Evolutionary conservation across 2,113 vertebrate species (phyloP).

Genomic region (Etia nguti): DNA sequence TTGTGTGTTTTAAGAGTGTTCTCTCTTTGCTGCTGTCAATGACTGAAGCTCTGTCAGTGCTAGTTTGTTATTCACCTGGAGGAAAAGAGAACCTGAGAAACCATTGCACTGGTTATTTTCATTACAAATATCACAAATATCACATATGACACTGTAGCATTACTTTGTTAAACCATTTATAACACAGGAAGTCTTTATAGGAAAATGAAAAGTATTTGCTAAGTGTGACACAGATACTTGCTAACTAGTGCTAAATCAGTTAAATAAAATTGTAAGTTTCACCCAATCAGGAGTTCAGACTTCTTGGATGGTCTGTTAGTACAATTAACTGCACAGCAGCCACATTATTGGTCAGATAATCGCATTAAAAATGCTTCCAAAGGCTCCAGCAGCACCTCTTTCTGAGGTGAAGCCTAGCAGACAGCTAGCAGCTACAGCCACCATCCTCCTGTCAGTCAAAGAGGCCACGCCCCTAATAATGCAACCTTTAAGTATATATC

Average conservation of each 20-base stretch:
- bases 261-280: neutral
- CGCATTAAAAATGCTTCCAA: neutral
- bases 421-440: neutral
- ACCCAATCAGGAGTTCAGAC: neutral
- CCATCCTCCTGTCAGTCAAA: neutral
- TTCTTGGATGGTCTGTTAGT: neutral
- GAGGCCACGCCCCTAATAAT: neutral
- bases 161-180: neutral
- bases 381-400: neutral
- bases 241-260: neutral
- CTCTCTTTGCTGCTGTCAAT: conserved; percentile 25
- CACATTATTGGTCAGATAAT: neutral
- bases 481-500: neutral
- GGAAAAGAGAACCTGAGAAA: neutral
- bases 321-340: neutral
- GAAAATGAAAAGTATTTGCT: neutral
- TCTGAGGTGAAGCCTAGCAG: neutral
- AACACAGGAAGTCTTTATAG: neutral
- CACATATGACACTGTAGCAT: neutral
- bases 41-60: neutral
- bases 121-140: neutral
- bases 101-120: neutral
- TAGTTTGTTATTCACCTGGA: conserved; percentile 2
- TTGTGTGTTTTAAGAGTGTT: neutral
- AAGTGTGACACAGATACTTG: neutral